Conservation (phyloP, 2,113 vertebrate genomes). For the Barnardius zonarius region DNA sequence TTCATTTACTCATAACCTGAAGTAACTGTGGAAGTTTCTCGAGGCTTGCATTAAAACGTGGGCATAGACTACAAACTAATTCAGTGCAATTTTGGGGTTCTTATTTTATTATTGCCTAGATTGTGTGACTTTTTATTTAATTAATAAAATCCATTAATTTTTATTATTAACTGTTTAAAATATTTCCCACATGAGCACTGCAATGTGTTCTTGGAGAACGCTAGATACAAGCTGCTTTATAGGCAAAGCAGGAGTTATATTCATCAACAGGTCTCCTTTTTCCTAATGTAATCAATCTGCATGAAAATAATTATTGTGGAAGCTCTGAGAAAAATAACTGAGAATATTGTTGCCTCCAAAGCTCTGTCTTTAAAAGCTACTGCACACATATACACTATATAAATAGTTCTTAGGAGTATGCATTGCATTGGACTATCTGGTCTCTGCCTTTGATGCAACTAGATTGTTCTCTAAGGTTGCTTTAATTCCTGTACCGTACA, state of each 20-base stretch:
- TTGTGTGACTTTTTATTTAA: neutral
- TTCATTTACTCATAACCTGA: neutral
- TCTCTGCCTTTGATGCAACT: neutral
- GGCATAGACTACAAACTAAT: neutral
- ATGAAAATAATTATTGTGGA: neutral
- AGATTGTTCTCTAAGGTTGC: neutral
- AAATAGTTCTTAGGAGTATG: neutral
- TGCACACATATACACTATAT: rapidly evolving
- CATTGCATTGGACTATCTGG: neutral
- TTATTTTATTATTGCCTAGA: neutral
- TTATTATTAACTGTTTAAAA: neutral
- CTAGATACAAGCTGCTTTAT: neutral
- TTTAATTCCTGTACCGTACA: neutral
- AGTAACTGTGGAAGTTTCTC: neutral
- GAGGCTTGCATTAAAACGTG: neutral
- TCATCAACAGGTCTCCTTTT: neutral
- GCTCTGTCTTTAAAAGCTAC: neutral
- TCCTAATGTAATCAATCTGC: neutral
- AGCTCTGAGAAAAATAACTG: neutral
- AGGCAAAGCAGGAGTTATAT: neutral
- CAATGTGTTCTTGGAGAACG: neutral
- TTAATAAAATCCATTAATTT: neutral
- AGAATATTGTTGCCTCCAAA: neutral
- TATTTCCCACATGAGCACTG: neutral
- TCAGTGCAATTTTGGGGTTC: neutral